These are phyloP conservation scores for Saccopteryx leptura DNA, from an alignment of 2,113 vertebrate genomes.

Conservation along the genomic window DNA sequence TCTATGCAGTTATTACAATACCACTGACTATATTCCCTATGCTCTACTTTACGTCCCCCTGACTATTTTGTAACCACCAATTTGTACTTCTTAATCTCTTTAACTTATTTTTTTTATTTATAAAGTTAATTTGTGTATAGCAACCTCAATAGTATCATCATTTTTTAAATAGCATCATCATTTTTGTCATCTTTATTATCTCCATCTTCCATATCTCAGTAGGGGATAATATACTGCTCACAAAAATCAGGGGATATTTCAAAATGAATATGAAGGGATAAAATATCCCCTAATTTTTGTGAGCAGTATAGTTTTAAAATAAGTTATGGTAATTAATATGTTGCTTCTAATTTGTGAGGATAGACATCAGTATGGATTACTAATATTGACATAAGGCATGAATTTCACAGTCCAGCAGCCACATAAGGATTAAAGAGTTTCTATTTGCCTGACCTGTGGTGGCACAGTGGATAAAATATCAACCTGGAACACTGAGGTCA, in stretches of 20 bases:
- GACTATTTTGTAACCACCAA: background rate
- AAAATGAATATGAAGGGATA: no score
- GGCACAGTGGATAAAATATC: no score
- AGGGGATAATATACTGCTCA: background rate
- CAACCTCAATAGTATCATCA: background rate
- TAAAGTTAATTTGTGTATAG: background rate
- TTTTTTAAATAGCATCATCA: background rate
- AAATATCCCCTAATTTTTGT: no score
- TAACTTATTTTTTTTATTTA: background rate
- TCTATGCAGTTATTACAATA: background rate
- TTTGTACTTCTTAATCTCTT: background rate
- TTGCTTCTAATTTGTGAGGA: background rate
- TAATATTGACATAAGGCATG: background rate
- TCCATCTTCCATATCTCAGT: background rate
- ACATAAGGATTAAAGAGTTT: background rate
- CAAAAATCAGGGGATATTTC: no score
- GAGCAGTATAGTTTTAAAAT: background rate
- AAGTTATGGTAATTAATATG: background rate
- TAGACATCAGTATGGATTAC: background rate
- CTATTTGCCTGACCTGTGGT: no score
- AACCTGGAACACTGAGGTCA: no score
- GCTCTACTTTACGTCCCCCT: background rate
- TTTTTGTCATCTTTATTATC: background rate
- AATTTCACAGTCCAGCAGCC: background rate
- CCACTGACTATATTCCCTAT: background rate